Base-by-base conservation (phyloP, 2,888 invertebrate genomes). In the Drosophila merina region DNA sequence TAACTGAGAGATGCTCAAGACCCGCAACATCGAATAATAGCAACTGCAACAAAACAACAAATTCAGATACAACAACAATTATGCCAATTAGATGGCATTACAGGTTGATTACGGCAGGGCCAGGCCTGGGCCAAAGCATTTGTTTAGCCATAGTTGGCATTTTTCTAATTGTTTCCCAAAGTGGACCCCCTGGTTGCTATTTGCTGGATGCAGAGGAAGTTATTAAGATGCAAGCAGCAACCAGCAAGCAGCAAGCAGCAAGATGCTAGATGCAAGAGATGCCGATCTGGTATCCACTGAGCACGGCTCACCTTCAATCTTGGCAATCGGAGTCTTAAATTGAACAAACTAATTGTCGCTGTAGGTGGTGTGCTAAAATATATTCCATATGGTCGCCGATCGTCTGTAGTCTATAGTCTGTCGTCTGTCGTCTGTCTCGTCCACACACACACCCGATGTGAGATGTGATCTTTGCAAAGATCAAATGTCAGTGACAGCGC, bases 51-150 rank as follows among this genome's bases (percentile, higher is more conserved):
- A 38, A 7, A 14, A n/a, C 38, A 33, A 47, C 36, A 50, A 12
- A 57, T 25, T 12, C 60, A 57, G 42, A 31, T 40, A 50, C 56
- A 54, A 56, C 72, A 80, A 76, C 72, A 77, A 88, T 86, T 86
- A 88, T 80, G 75, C 85, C 84, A 86, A 84, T 86, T 84, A 86
- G 87, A 49, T 88, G 87, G 78, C 81, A 86, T 88, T 88, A 83
- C 86, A 83, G 86, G 84, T 88, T 83, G 86, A 88, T 86, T 83
- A 79, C 84, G 40, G 64, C 54, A 63, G 49, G 70, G 54, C 64
- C 69, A 31, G 40, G 50, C 36, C 36, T 36, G 36, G 36, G 36
- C 55, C 50, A 54, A 60, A 59, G 47, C 74, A 51, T 59, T 56
- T 30, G 56, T 55, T 47, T 62, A 54, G 63, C 49, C 68, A 79